Percentiles rank a stretch among this genome's conserved stretches.
Evolutionary conservation across 2,113 vertebrate species (phyloP).

Genomic region (Aramus guarauna): DNA sequence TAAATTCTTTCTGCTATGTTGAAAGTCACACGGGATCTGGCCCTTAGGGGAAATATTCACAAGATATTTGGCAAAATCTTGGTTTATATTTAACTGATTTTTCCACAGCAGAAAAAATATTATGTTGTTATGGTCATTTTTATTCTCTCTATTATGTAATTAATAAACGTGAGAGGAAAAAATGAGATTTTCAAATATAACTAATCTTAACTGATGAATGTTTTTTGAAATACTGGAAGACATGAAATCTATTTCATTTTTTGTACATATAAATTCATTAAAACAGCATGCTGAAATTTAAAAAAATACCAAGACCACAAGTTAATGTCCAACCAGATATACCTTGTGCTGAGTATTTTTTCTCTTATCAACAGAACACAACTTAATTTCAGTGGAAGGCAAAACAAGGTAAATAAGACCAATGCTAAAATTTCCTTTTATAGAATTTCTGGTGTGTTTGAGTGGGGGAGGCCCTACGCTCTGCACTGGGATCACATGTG

Average conservation of each 20-base stretch:
- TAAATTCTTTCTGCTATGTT: constrained; percentile 61
- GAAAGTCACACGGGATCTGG: constrained; percentile 8
- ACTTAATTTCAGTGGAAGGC: not conserved
- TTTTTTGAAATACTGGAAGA: not conserved
- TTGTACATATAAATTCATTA: not conserved
- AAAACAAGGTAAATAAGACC: not conserved
- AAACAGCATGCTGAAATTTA: not conserved
- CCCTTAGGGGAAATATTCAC: constrained; percentile 35
- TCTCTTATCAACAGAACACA: not conserved
- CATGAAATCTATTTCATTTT: not conserved
- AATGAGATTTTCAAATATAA: not conserved
- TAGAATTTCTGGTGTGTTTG: not conserved
- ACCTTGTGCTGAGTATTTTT: not conserved
- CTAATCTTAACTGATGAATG: not conserved
- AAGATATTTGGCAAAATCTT: constrained; percentile 30
- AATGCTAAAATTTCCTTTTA: not conserved
- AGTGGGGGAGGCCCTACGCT: not conserved
- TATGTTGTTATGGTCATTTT: not conserved
- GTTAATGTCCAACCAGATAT: not conserved
- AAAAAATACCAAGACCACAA: too few relatives aligned
- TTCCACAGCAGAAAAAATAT: not conserved
- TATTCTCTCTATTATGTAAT: not conserved
- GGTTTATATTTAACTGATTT: constrained; percentile 8
- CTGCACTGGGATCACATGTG: not conserved
- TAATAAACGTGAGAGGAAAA: not conserved